These are phyloP conservation scores for Junonia oenone DNA, from an alignment of 2,888 invertebrate genomes.

Conservation along the genomic window DNA sequence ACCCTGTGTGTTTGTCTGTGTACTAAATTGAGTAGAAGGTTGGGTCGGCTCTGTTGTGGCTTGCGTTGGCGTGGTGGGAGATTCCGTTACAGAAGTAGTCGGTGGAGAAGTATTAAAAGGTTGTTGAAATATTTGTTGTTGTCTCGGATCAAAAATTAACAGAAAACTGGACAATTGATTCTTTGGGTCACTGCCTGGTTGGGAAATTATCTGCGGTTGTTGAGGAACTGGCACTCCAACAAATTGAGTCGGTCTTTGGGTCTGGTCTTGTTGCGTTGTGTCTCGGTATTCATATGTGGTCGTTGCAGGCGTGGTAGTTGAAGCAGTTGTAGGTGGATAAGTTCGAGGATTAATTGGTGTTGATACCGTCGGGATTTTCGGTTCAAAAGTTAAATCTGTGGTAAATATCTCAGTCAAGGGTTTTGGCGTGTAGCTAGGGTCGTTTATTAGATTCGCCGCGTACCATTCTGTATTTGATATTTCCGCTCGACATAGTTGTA, in stretches of 20 bases:
- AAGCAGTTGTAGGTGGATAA: conserved; percentile 15
- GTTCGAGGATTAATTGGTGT: conserved; percentile 18
- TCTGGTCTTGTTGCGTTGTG: conserved; percentile 4
- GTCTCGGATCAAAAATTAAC: conserved; percentile 19
- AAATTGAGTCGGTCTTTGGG: conserved; percentile 6
- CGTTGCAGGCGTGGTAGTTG: conserved; percentile 20
- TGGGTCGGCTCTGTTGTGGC: conserved; percentile 2
- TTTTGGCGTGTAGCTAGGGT: conserved; percentile 57
- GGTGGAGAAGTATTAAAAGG: conserved; percentile 13
- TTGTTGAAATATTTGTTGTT: conserved; percentile 12
- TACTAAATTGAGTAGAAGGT: background rate
- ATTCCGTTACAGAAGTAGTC: conserved; percentile 5
- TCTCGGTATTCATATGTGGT: background rate
- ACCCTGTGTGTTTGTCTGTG: conserved; percentile 7
- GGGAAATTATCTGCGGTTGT: conserved; percentile 19
- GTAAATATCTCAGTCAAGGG: conserved; percentile 64
- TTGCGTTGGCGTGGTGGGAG: background rate
- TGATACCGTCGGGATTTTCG: conserved; percentile 50
- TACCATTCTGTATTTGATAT: conserved; percentile 59
- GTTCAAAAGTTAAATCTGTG: conserved; percentile 48
- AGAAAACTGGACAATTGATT: conserved; percentile 15
- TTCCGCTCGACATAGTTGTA: conserved; percentile 67
- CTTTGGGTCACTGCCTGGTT: conserved; percentile 11
- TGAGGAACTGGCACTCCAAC: conserved; percentile 26
- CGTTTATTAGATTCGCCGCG: conserved; percentile 63